Base-by-base conservation (phyloP, 2,113 vertebrate species). In the Acanthisitta chloris region DNA sequence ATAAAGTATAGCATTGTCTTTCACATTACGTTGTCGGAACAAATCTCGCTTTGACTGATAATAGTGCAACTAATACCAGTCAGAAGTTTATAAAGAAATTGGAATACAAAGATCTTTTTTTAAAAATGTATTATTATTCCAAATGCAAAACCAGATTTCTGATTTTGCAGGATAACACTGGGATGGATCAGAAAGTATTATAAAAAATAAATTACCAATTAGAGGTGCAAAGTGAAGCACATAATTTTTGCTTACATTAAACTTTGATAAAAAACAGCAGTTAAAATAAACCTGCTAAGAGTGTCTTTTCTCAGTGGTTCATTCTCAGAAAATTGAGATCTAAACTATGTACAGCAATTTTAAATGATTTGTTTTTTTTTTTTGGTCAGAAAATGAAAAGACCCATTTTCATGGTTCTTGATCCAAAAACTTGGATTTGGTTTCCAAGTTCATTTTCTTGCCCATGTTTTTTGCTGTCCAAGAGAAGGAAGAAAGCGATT, bases 351-450 rank as follows among this genome's bases (percentile, higher is more conserved):
- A 15, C 16, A 62, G 36, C 9, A 42, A 10, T 81, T 62, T 62
- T 58, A 78, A 81, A 71, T 81, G 2, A n/a, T n/a, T n/a, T 6
- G 4, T 3, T 24, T 18, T 52, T 40, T 45, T 55, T 46, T 52
- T 40, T 45, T 55, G 42, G 12, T 59, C 4, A 26, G 43, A 43
- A 36, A 26, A 28, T 8, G 0, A 72, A 67, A 48, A 48, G 0
- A 12, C 17, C 1, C 4, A 8, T 33, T 54, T 80, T 81, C 40
- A 14, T 66, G 25, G 9, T 34, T 40, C 42, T 72, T 73, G 2
- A 5, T 48, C 10, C 12, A 52, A 36, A 69, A 51, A 2, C 7
- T 5, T 10, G n/a, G n/a, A n/a, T 65, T 72, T 38, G 0, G 1
- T 86, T 81, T 81, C 10, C 13, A 23, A 49, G 31, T 90, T 54